Percentiles rank a stretch among this genome's conserved stretches.
phyloP scores from a whole-genome alignment of 2,797 vertebrate species.

The Babyrousa celebensis region DNA sequence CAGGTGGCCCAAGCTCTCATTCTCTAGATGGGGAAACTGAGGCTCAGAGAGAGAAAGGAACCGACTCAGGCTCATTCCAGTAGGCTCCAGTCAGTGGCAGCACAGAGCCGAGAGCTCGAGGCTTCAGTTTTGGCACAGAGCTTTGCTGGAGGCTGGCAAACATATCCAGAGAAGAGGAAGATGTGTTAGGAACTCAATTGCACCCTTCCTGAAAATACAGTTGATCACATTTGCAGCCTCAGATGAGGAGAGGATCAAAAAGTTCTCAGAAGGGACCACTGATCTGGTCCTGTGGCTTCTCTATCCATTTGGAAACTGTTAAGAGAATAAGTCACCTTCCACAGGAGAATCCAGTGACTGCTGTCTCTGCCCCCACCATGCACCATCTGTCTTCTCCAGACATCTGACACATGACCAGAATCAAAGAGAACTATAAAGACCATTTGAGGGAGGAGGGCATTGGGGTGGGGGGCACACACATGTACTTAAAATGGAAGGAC shows the following conservation, averaged over 20 bases:
- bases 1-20: neutral
- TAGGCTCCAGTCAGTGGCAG: neutral
- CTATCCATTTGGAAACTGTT: neutral
- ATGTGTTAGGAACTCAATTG: neutral
- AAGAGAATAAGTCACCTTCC: neutral
- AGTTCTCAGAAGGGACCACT: neutral
- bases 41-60: neutral
- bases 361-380: neutral
- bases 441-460: neutral
- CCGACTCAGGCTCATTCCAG: neutral
- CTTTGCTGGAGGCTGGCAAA: conserved; percentile 24
- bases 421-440: neutral
- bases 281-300: neutral
- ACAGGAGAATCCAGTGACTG: neutral
- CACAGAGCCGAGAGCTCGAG: neutral
- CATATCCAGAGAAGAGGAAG: conserved; percentile 18
- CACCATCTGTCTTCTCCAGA: neutral
- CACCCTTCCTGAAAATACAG: conserved; percentile 5
- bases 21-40: conserved; percentile 29
- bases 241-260: neutral
- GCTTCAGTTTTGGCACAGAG: neutral
- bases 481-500: neutral
- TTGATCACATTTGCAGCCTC: neutral
- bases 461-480: neutral
- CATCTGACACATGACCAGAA: conserved; percentile 23